Evolutionary conservation across 2,113 vertebrate genomes (phyloP), one percentile per base, ranked within the genome.

Genomic region (Coturnix japonica): DNA sequence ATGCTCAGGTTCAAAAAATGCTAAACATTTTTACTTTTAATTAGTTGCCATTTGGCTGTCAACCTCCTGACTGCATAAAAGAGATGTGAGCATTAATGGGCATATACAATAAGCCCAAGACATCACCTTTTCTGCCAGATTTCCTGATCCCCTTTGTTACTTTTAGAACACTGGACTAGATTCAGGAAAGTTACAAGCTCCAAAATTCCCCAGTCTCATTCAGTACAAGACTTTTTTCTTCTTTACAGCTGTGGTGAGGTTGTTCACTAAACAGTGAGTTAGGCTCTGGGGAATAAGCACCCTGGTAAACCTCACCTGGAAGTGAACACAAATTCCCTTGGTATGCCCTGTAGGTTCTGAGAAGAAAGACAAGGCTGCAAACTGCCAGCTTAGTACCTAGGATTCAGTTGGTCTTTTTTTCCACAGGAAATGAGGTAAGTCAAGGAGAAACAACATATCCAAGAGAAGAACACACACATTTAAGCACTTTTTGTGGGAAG

Each of bases 1-100:
- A 57, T 81, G 80, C 23, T 90, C 41, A 37, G 63, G 90, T 96
- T 96, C 93, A 96, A 97, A 97, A 90, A 88, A 94, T 23, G 63
- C 39, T 64, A 94, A 53, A 81, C 43, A 66, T 93, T 92, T 94
- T 94, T 90, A 54, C 89, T 90, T 96, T 95, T 96, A 97, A 97
- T 97, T 97, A 96, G 94, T 81, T 96, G 91, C 82, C 80, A 95
- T 97, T 97, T 96, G 89, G 67, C 97, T 94, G 93, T 95, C 94
- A 94, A 76, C 77, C 74, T 92, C 66, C 33, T 84, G 69, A 90
- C 3, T 96, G 56, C 88, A 96, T 92, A 83, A 96, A 97, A 97
- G 85, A 33, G 63, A 95, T 76, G 13, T 66, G 35, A 65, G 49
- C 72, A 73, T 7, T 91, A 90, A 64, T 86, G 88, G 84, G 35